A percentile compares a stretch with the other conserved stretches of the same genome.
Conservation (phyloP, 2,888 invertebrate species). For the Fragum whitleyi region DNA sequence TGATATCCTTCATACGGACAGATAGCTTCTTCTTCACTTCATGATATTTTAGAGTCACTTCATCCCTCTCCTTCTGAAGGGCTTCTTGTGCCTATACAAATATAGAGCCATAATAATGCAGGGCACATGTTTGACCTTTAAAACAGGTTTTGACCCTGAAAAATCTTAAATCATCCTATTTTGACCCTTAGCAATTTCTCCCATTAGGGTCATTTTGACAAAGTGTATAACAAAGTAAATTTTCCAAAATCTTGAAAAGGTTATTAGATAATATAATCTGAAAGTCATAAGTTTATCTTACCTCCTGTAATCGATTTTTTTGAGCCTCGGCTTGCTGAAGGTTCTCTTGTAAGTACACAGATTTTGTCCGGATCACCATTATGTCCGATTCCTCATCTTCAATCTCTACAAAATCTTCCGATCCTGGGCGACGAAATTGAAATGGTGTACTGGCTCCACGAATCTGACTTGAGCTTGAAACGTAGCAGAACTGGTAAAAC, state of each 20-base stretch:
- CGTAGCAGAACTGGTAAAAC: slow-evolving; percentile 85
- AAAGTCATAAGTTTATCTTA: no score
- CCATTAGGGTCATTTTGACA: no score
- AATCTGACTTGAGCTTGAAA: slow-evolving; percentile 79
- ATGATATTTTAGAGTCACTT: slow-evolving; percentile 61
- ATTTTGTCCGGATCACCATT: slow-evolving; percentile 81
- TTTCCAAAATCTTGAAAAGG: no score
- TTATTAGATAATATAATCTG: no score
- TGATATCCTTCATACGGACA: slow-evolving; percentile 53
- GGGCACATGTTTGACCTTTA: no score
- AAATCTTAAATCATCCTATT: no score
- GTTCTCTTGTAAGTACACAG: slow-evolving; percentile 80
- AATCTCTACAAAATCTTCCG: slow-evolving; percentile 82
- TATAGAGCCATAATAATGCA: not conserved
- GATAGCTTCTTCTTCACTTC: slow-evolving; percentile 61
- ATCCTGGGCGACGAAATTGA: slow-evolving; percentile 80
- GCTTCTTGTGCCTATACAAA: slow-evolving; percentile 66
- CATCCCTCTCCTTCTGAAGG: slow-evolving; percentile 67
- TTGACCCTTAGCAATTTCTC: no score
- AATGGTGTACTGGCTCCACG: slow-evolving; percentile 85
- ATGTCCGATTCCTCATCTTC: slow-evolving; percentile 83
- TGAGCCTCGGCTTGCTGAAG: slow-evolving; percentile 71
- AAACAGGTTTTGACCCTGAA: no score
- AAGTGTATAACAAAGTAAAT: no score
- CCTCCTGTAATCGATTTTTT: slow-evolving; percentile 68